These are phyloP conservation scores for Benitochromis conjunctus DNA, from an alignment of 2,113 vertebrate species.

Conservation along the genomic window DNA sequence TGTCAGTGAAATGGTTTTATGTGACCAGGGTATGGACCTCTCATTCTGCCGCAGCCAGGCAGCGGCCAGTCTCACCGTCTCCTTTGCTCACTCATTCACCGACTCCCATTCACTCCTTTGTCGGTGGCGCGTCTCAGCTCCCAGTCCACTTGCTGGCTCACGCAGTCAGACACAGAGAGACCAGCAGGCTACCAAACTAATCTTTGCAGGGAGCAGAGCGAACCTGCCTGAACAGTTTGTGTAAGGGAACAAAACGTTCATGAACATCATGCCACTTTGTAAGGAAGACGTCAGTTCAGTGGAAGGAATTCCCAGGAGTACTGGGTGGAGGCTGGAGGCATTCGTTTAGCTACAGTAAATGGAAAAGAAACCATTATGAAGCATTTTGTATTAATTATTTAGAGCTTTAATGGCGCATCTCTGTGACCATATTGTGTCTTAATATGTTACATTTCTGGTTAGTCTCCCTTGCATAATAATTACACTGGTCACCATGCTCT, in stretches of 20 bases:
- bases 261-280: background rate
- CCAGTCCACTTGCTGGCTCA: background rate
- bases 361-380: background rate
- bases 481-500: constrained; percentile 22
- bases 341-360: background rate
- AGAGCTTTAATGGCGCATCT: background rate
- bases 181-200: background rate
- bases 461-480: constrained; percentile 33
- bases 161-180: background rate
- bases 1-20: background rate
- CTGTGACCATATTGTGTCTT: background rate
- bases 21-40: background rate
- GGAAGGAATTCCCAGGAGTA: background rate
- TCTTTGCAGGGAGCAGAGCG: background rate
- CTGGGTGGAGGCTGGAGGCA: background rate
- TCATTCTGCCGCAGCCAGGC: background rate
- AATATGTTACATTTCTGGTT: background rate
- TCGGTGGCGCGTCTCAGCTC: background rate
- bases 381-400: background rate
- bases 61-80: background rate
- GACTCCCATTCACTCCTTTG: background rate
- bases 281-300: background rate
- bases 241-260: background rate
- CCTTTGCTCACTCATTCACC: background rate
- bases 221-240: background rate